Percentiles rank a stretch among this genome's conserved stretches.
phyloP scores from a whole-genome alignment of 2,797 vertebrate genomes.

The Acridotheres tristis region DNA sequence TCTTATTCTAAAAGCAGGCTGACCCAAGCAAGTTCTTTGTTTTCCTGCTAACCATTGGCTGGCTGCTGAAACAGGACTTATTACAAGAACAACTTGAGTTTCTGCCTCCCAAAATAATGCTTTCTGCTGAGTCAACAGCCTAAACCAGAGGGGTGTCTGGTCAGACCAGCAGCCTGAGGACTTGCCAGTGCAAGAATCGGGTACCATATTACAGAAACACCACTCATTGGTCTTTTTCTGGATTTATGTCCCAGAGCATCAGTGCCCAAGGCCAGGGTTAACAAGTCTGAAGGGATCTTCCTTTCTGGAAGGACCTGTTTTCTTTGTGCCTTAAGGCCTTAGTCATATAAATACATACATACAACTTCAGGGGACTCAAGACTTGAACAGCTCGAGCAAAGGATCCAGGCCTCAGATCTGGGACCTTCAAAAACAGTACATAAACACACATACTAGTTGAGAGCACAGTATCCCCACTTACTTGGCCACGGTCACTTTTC shows the following conservation, averaged over 20 bases:
- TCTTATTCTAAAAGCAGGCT: not conserved
- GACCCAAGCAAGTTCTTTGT: not conserved
- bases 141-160: not conserved
- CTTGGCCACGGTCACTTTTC: constrained; percentile 93
- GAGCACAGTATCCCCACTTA: constrained; percentile 53
- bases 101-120: not conserved
- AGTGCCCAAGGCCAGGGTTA: not conserved
- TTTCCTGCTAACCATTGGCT: not conserved
- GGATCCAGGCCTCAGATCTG: not conserved
- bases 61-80: not conserved
- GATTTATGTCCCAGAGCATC: not conserved
- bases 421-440: not conserved
- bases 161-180: not conserved
- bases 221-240: not conserved
- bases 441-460: not conserved
- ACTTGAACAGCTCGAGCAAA: not conserved
- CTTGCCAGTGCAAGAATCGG: not conserved
- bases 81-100: not conserved
- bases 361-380: not conserved
- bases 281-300: not conserved
- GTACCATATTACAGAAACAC: not conserved
- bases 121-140: not conserved
- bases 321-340: not conserved
- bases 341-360: not conserved
- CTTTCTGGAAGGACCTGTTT: not conserved